Conservation (phyloP, 2,113 vertebrate genomes). For the Megatriorchis doriae region DNA sequence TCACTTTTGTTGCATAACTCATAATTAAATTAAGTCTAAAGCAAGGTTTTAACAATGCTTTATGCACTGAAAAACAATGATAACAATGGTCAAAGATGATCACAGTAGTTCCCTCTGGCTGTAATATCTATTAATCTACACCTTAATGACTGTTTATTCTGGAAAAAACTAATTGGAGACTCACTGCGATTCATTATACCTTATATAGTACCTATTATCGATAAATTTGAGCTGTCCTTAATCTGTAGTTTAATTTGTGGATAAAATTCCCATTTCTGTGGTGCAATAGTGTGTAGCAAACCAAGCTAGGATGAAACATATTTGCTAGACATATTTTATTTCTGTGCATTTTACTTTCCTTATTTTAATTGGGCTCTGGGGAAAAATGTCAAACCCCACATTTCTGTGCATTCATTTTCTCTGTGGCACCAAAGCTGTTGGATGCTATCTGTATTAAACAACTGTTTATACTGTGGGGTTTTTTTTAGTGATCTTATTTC, state of each 20-base stretch:
- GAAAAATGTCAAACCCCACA: not conserved
- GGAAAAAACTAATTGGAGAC: not conserved
- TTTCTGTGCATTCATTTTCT: not conserved
- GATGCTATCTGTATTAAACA: not conserved
- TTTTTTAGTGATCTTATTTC: not conserved
- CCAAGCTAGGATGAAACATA: not conserved
- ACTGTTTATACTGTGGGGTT: not conserved
- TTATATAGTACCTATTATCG: not conserved
- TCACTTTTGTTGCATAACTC: slow-evolving; percentile 35
- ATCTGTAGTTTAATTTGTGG: slow-evolving; percentile 15
- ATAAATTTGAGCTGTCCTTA: not conserved
- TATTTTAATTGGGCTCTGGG: slow-evolving; percentile 1
- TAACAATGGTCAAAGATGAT: slow-evolving; percentile 14
- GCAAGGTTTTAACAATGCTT: slow-evolving; percentile 33
- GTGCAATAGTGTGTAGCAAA: not conserved
- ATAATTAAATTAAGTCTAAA: slow-evolving; percentile 42
- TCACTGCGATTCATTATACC: not conserved
- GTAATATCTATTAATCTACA: slow-evolving; percentile 24
- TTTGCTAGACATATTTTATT: not conserved
- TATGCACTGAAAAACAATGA: slow-evolving; percentile 36
- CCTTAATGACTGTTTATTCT: slow-evolving; percentile 9
- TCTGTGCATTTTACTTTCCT: not conserved
- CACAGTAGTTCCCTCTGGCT: not conserved
- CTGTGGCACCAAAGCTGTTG: not conserved
- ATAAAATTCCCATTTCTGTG: not conserved